Conservation (phyloP, 2,888 invertebrate genomes). For the Acholoe squamosa region DNA sequence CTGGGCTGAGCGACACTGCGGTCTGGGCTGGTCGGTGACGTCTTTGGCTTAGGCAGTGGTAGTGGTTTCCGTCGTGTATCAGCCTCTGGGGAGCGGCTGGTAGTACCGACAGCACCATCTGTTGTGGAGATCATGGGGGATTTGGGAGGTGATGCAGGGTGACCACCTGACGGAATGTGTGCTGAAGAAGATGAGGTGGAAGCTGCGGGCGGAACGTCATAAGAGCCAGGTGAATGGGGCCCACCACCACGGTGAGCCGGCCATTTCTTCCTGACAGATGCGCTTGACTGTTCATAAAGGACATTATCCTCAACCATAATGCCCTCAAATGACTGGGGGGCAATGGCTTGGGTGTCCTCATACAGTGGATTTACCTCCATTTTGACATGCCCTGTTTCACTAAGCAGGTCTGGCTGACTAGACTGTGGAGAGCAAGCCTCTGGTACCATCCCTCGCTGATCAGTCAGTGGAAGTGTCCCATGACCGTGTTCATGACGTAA, state of each 20-base stretch:
- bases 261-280: slow-evolving; percentile 50
- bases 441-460: not conserved
- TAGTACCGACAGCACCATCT: not conserved
- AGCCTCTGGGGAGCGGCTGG: not conserved
- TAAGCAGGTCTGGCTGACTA: not conserved
- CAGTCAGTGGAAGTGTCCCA: not conserved
- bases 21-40: slow-evolving; percentile 19
- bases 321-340: not conserved
- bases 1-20: not conserved
- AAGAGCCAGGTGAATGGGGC: not conserved
- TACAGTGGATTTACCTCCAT: slow-evolving; percentile 44
- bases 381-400: not conserved
- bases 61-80: slow-evolving; percentile 5
- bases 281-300: slow-evolving; percentile 38
- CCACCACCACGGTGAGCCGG: not conserved
- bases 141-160: not conserved
- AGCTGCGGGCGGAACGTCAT: not conserved
- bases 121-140: slow-evolving; percentile 42
- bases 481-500: not conserved
- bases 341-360: not conserved
- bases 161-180: slow-evolving; percentile 1
- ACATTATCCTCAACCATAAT: not conserved
- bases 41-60: slow-evolving; percentile 46
- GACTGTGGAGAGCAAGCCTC: not conserved
- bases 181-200: not conserved